These are phyloP conservation scores for Horisme vitalbata DNA, from an alignment of 2,888 invertebrate genomes.

Conservation along the genomic window DNA sequence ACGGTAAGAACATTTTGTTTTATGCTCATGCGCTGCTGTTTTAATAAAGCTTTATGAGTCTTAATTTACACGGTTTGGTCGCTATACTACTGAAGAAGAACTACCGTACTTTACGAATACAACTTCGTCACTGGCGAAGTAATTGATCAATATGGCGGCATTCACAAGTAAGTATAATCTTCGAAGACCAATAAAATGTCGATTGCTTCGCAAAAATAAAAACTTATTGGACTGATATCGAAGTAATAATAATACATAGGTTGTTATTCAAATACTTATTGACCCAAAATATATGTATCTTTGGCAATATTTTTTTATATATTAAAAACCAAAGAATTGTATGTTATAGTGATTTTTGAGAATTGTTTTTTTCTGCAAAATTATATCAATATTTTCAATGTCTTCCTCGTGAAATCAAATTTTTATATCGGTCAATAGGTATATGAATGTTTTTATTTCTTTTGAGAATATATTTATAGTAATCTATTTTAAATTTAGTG, in stretches of 20 bases:
- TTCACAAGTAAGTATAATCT: constrained; percentile 58
- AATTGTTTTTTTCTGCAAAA: constrained; percentile 44
- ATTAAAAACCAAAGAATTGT: constrained; percentile 76
- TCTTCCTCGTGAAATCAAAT: constrained; percentile 58
- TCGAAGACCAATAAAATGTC: constrained; percentile 45
- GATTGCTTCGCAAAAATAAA: constrained; percentile 38
- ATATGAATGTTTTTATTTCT: constrained; percentile 53
- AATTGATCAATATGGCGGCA: constrained; percentile 50
- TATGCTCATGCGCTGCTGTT: constrained; percentile 30
- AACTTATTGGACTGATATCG: constrained; percentile 64
- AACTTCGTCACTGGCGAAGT: constrained; percentile 18
- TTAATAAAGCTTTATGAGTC: constrained; percentile 28
- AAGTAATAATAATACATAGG: constrained; percentile 56
- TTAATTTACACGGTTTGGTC: constrained; percentile 13
- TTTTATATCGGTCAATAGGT: constrained; percentile 58
- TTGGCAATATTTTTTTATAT: constrained; percentile 60
- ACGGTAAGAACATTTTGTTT: constrained; percentile 19
- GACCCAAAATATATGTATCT: constrained; percentile 52
- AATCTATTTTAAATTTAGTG: constrained; percentile 70
- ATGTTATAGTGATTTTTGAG: constrained; percentile 56
- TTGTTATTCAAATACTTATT: constrained; percentile 64
- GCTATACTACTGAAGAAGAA: constrained; percentile 6
- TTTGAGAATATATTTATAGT: constrained; percentile 59
- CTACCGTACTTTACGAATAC: constrained; percentile 1
- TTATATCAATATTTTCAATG: constrained; percentile 50